phyloP scores from a whole-genome alignment of 2,888 invertebrate species.

The Dysmachus trigonus region DNA sequence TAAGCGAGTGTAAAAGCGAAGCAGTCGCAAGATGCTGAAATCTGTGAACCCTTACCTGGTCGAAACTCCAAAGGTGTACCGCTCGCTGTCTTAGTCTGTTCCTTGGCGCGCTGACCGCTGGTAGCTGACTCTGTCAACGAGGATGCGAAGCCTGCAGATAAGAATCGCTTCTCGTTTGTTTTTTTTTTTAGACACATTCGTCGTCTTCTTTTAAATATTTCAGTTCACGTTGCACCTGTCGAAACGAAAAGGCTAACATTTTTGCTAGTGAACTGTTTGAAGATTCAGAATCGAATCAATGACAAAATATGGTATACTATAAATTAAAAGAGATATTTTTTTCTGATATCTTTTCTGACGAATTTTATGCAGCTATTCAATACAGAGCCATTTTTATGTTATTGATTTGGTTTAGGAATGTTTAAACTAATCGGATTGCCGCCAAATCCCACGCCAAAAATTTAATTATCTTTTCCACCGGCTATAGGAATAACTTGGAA shows the following conservation, averaged over 20 bases:
- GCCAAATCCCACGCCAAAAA: no score
- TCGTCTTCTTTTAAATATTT: neutral
- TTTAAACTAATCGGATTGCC: no score
- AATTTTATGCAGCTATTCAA: no score
- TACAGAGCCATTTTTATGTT: no score
- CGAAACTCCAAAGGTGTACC: neutral
- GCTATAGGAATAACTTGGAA: no score
- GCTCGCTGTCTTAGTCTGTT: neutral
- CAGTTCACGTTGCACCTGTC: neutral
- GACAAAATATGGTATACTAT: neutral
- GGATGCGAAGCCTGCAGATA: neutral
- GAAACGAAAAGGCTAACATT: neutral
- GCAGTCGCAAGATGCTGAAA: neutral
- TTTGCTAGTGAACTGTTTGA: neutral
- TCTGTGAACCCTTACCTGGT: neutral
- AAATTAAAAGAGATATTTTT: no score
- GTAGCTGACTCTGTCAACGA: neutral
- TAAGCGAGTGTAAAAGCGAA: neutral
- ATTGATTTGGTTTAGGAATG: no score
- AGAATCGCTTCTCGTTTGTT: neutral
- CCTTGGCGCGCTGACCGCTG: neutral
- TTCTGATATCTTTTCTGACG: no score
- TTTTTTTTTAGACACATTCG: neutral
- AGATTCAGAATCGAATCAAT: neutral
- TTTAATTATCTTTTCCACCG: no score